Base-by-base conservation (phyloP, 2,113 vertebrate genomes). In the Isurus oxyrinchus region DNA sequence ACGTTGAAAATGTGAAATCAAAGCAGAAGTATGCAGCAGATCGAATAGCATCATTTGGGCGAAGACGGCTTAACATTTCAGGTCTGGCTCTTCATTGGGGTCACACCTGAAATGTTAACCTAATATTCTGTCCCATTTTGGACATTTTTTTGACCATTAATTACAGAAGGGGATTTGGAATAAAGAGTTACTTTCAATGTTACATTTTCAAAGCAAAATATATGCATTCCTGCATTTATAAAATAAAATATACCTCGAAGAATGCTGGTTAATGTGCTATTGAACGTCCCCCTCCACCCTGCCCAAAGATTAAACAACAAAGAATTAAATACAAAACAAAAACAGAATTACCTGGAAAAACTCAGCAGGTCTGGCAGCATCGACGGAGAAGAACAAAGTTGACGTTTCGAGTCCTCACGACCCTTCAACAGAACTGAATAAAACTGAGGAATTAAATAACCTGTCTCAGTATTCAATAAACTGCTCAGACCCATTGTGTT, bases 311-410 rank as follows among this genome's bases (percentile, higher is more conserved):
- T 61, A 61, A 93, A 93, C 90, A 93, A 93, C 63, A 93, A 91
- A 35, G 57, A 63, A 93, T 93, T 93, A 57, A 93, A 40, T n/a
- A 93, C n/a, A n/a, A n/a, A n/a, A n/a, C n/a, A n/a, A n/a, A n/a
- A n/a, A n/a, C n/a, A n/a, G n/a, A n/a, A n/a, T n/a, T n/a, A n/a
- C n/a, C n/a, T n/a, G n/a, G n/a, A n/a, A n/a, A n/a, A n/a, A n/a
- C n/a, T n/a, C n/a, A n/a, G n/a, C n/a, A n/a, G n/a, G n/a, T n/a
- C n/a, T n/a, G n/a, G n/a, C n/a, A n/a, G n/a, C n/a, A n/a, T n/a
- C n/a, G n/a, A n/a, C n/a, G n/a, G n/a, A n/a, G n/a, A n/a, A n/a
- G n/a, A n/a, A n/a, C n/a, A n/a, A n/a, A n/a, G n/a, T n/a, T n/a
- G n/a, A n/a, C n/a, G n/a, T n/a, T n/a, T n/a, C n/a, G n/a, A n/a